Conservation (phyloP, 2,113 vertebrate species). For the Crotalus tigris region DNA sequence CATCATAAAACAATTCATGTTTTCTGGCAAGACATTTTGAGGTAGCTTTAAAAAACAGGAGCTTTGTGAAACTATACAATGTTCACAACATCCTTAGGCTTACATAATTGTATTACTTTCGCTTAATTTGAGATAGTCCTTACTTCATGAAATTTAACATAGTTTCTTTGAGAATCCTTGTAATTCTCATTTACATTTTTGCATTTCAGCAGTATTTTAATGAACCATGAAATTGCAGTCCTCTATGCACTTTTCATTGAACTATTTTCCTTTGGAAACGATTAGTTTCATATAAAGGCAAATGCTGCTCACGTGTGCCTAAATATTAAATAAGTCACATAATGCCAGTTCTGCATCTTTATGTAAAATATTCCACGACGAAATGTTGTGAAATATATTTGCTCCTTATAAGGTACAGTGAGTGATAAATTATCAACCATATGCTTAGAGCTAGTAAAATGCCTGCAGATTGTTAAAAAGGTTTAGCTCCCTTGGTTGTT, state of each 20-base stretch:
- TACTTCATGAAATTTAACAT: not conserved
- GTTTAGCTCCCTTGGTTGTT: not conserved
- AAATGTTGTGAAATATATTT: not conserved
- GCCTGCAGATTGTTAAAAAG: not conserved
- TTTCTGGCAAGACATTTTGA: not conserved
- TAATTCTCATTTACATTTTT: constrained; percentile 2
- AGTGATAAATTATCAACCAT: not conserved
- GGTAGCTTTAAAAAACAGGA: not conserved
- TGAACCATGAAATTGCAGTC: not conserved
- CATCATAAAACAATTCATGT: not conserved
- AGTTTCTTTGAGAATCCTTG: not conserved
- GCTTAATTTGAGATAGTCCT: not conserved
- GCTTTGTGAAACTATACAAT: not conserved
- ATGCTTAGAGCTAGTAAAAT: not conserved
- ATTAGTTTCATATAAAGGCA: constrained; percentile 18
- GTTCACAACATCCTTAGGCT: not conserved
- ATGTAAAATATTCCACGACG: not conserved
- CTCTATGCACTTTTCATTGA: not conserved
- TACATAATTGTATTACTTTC: not conserved
- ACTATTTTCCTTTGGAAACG: not conserved
- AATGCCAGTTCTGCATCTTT: not conserved
- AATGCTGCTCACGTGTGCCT: not conserved
- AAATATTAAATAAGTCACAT: not conserved
- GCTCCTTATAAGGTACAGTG: not conserved
- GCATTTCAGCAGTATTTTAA: not conserved